Evolutionary conservation across 2,113 vertebrate genomes (phyloP), one percentile per base, ranked within the genome.

Genomic region (Ceyx cyanopectus): DNA sequence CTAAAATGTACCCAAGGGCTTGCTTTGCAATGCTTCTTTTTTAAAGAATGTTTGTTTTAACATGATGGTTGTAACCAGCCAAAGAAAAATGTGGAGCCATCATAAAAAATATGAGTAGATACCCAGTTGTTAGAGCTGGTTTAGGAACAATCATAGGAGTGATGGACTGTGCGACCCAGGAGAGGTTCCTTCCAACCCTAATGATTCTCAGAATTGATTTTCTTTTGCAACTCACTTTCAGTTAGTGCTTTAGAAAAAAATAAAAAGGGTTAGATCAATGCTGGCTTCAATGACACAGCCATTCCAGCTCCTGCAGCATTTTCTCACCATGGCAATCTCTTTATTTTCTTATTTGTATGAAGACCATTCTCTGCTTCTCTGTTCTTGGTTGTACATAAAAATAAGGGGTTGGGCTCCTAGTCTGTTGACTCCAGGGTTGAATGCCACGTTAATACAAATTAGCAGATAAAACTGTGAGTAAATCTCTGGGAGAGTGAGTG

Each of bases 151-250:
- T 96, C 92, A 95, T 76, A 76, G 82, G 79, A 95, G 92, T 91
- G 93, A 97, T 96, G 81, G 93, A 95, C 92, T 95, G 57, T 68
- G 81, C 2, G 70, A 94, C 95, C 95, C 94, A 77, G 50, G 91
- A 95, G 94, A 94, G 87, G 90, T 77, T 95, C 89, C 87, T 95
- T 93, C 88, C 93, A 95, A 94, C 94, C 96, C 91, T 95, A 95
- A 96, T 96, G 94, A 89, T 95, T 95, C 87, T 80, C 15, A 21
- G 56, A 93, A 93, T 95, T 92, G 88, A 92, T 96, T 96, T 96
- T 96, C 95, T 96, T 96, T 96, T 94, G 90, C 90, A 93, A 96
- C 95, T 92, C 95, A 77, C 84, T 97, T 96, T 96, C 95, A 91
- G 84, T 94, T 95, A 96, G 92, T 94, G 86, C 95, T 95, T 94